Conservation (phyloP, 2,888 invertebrate species). For the Spisula solida region DNA sequence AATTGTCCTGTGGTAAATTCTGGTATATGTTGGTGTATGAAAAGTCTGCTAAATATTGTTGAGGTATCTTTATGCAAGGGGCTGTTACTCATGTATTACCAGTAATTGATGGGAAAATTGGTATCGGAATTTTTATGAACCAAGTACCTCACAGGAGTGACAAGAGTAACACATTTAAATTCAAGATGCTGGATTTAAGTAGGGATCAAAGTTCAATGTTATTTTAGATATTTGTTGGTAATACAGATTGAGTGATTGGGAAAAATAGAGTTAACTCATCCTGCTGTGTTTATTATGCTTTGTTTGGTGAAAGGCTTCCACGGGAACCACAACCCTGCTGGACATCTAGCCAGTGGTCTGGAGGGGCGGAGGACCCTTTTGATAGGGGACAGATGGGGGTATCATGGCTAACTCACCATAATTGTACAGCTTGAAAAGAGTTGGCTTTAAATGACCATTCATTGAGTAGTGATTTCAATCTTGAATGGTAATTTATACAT, state of each 20-base stretch:
- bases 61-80: no score
- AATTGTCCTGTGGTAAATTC: no score
- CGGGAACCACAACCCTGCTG: not conserved
- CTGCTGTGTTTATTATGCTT: constrained; percentile 9
- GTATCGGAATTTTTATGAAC: no score
- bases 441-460: constrained; percentile 1
- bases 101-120: no score
- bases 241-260: not conserved
- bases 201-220: not conserved
- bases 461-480: constrained; percentile 1
- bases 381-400: constrained; percentile 13
- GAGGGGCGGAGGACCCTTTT: not conserved
- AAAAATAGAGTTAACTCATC: not conserved
- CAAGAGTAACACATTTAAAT: not conserved
- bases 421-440: constrained; percentile 15
- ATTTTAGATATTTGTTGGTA: not conserved
- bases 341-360: constrained; percentile 1
- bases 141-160: no score
- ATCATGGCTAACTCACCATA: not conserved
- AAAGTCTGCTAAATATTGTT: no score
- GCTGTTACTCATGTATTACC: no score
- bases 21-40: no score
- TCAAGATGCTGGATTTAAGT: not conserved
- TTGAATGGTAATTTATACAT: not conserved
- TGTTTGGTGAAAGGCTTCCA: not conserved